Conservation (phyloP, 2,113 vertebrate genomes). For the Apistogramma diplotaenia region DNA sequence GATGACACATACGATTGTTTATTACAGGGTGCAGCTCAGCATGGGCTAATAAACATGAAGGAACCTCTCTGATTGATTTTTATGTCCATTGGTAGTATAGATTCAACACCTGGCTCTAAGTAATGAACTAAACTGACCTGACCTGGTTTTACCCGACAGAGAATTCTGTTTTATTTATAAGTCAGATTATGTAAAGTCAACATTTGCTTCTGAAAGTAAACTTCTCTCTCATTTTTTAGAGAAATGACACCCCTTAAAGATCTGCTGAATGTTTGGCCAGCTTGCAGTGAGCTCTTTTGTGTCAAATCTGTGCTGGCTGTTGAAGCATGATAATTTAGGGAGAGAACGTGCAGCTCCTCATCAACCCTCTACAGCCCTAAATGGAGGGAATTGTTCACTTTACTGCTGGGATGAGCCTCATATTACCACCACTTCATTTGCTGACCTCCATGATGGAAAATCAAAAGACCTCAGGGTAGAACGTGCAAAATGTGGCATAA, state of each 20-base stretch:
- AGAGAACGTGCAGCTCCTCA: conserved; percentile 63
- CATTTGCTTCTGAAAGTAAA: not conserved
- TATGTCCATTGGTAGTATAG: not conserved
- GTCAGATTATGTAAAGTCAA: not conserved
- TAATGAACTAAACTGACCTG: not conserved
- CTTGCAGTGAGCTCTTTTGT: conserved; percentile 36
- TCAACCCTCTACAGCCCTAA: conserved; percentile 43
- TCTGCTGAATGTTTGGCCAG: conserved; percentile 20
- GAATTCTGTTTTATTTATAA: not conserved
- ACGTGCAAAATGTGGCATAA: not conserved
- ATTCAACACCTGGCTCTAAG: not conserved
- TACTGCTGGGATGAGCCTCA: conserved; percentile 11
- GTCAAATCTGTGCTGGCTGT: conserved; percentile 29
- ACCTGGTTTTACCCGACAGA: not conserved
- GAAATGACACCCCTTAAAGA: conserved; percentile 1
- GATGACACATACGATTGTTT: not conserved
- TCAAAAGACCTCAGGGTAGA: not conserved
- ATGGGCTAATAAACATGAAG: not conserved
- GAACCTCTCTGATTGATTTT: not conserved
- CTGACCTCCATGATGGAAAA: conserved; percentile 2
- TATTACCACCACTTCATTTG: conserved; percentile 15
- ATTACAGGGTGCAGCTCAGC: not conserved
- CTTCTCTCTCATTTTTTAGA: not conserved
- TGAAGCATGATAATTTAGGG: conserved; percentile 61
- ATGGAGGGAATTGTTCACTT: conserved; percentile 57